Percentiles rank a stretch among this genome's conserved stretches.
Evolutionary conservation across 1,140 invertebrate genomes (phyloP).

Genomic region (Drosophila serrata): DNA sequence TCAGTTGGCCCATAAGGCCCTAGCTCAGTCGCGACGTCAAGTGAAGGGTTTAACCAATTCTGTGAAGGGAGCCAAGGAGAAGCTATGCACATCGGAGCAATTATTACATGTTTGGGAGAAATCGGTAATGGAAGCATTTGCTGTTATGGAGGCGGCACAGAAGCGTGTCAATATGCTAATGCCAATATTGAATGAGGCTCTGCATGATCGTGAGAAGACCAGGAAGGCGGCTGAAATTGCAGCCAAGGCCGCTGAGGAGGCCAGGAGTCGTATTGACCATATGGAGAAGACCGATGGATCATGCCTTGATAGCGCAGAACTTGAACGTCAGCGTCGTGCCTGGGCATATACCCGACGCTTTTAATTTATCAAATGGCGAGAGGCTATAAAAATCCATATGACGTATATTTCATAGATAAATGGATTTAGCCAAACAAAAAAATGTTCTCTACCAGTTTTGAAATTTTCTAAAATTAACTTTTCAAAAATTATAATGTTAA

Average conservation of each 20-base stretch:
- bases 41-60: slow-evolving; percentile 14
- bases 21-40: slow-evolving; percentile 5
- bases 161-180: slow-evolving; percentile 43
- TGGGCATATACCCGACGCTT: neutral
- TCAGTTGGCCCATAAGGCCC: slow-evolving; percentile 37
- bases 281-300: neutral
- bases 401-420: too few relatives aligned
- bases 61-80: slow-evolving; percentile 41
- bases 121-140: slow-evolving; percentile 32
- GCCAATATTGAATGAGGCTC: slow-evolving; percentile 49
- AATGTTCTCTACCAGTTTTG: neutral
- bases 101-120: slow-evolving; percentile 47
- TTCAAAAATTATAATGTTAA: neutral
- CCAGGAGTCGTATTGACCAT: slow-evolving; percentile 45
- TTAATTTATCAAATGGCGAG: too few relatives aligned
- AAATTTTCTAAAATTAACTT: neutral
- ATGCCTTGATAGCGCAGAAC: too few relatives aligned
- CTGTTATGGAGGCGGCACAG: slow-evolving; percentile 58
- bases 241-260: slow-evolving; percentile 54
- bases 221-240: slow-evolving; percentile 55
- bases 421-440: too few relatives aligned
- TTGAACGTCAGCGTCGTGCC: neutral
- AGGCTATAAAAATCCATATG: too few relatives aligned
- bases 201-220: slow-evolving; percentile 48
- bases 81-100: slow-evolving; percentile 28